A percentile compares a stretch with the other conserved stretches of the same genome.
phyloP scores from a whole-genome alignment of 1,140 invertebrate species.

The Bemisia tabaci region DNA sequence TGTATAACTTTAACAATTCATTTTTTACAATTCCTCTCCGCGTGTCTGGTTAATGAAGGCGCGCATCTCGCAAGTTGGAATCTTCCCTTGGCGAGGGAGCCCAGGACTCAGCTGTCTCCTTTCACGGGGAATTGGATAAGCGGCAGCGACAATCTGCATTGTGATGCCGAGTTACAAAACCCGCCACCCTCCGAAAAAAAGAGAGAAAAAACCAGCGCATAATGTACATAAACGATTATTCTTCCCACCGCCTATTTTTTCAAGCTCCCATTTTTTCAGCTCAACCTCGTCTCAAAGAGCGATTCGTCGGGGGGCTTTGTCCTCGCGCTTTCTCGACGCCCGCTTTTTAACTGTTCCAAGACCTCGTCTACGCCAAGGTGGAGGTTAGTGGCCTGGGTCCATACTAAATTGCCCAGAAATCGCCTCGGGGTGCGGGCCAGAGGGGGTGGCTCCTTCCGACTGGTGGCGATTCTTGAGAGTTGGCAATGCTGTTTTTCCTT shows the following conservation, averaged over 20 bases:
- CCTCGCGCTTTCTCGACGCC: neutral
- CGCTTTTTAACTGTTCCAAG: neutral
- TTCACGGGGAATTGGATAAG: neutral
- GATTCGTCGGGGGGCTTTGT: no score
- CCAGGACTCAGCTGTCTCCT: neutral
- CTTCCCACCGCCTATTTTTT: no score
- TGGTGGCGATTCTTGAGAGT: no score
- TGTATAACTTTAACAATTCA: no score
- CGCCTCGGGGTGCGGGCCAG: neutral
- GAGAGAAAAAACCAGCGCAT: no score
- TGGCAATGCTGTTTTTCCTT: no score
- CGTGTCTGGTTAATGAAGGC: no score
- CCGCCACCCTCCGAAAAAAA: neutral
- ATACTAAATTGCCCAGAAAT: neutral
- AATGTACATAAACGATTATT: neutral
- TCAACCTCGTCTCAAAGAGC: no score
- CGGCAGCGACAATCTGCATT: neutral
- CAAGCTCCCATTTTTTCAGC: neutral
- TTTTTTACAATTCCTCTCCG: no score
- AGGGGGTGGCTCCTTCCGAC: neutral
- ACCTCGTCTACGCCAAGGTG: neutral
- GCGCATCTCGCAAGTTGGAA: no score
- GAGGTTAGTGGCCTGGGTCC: no score
- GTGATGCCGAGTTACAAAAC: neutral
- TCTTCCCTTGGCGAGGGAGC: no score